Percentiles rank a stretch among this genome's conserved stretches.
Evolutionary conservation across 2,797 vertebrate genomes (phyloP).

Genomic region (Orestias chungarensis): DNA sequence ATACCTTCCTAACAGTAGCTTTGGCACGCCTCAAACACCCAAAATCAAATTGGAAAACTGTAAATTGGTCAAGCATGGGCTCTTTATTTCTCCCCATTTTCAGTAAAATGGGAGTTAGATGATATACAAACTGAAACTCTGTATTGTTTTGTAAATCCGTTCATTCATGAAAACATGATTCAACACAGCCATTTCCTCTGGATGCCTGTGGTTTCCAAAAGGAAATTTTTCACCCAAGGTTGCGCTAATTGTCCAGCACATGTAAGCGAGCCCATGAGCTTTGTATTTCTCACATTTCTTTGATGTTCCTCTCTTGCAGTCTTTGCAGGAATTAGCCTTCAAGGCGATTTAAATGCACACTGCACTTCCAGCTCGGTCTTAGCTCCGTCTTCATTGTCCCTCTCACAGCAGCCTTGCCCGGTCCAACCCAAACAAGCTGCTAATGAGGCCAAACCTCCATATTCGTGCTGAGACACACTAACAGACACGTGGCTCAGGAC

Average conservation of each 20-base stretch:
- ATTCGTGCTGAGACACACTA: constrained; percentile 34
- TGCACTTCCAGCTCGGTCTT: constrained; percentile 60
- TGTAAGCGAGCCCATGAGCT: constrained; percentile 60
- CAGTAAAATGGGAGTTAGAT: constrained; percentile 1
- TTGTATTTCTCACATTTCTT: constrained; percentile 60
- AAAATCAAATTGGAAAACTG: not conserved
- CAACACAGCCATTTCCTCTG: constrained; percentile 11
- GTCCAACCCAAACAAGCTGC: constrained; percentile 59
- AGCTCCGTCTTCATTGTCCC: constrained; percentile 67
- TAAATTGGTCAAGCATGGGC: not conserved
- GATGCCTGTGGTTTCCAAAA: constrained; percentile 27
- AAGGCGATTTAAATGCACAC: constrained; percentile 61
- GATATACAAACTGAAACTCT: constrained; percentile 4
- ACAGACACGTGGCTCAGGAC: constrained; percentile 30
- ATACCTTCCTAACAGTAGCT: not conserved
- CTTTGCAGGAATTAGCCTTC: constrained; percentile 62
- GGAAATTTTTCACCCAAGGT: constrained; percentile 36
- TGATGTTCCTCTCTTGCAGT: constrained; percentile 58
- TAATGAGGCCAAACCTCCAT: constrained; percentile 67
- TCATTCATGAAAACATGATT: constrained; percentile 20
- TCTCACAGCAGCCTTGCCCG: constrained; percentile 50
- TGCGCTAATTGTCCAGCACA: constrained; percentile 33
- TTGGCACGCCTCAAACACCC: not conserved
- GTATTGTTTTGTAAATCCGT: constrained; percentile 11
- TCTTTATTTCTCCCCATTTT: not conserved